These are phyloP conservation scores for Gorsachius magnificus DNA, from an alignment of 2,797 vertebrate genomes.

Conservation along the genomic window DNA sequence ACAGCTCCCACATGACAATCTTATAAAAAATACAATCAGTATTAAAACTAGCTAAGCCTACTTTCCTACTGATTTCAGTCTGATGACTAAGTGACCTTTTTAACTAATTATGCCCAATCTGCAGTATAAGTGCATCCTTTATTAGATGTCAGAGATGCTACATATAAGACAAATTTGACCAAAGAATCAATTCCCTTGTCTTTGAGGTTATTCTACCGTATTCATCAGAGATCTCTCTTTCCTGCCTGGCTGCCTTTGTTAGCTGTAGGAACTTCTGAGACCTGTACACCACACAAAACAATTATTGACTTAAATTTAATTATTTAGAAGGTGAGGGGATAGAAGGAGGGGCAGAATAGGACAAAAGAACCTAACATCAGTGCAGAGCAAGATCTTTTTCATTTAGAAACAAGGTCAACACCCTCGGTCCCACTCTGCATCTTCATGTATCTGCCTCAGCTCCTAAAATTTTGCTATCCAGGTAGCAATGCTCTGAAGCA, in stretches of 20 bases:
- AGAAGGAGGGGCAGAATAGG: not conserved
- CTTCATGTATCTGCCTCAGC: not conserved
- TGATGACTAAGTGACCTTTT: not conserved
- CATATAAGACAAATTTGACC: not conserved
- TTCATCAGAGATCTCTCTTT: not conserved
- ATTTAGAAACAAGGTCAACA: not conserved
- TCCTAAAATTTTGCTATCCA: not conserved
- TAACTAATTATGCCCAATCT: not conserved
- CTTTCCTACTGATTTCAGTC: not conserved
- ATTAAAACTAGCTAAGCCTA: not conserved
- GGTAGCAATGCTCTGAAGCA: not conserved
- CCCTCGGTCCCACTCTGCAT: not conserved
- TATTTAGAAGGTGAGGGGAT: not conserved
- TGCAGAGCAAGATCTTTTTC: not conserved
- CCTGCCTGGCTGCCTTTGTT: not conserved
- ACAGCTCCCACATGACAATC: not conserved
- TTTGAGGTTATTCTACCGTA: not conserved
- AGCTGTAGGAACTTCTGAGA: not conserved
- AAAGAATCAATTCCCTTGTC: not conserved
- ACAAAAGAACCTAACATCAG: not conserved
- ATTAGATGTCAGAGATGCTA: not conserved
- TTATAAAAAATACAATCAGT: not conserved
- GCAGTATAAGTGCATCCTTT: not conserved
- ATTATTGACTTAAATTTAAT: not conserved
- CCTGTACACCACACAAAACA: not conserved